Conservation (phyloP, 1,140 invertebrate species). For the Bombus impatiens region DNA sequence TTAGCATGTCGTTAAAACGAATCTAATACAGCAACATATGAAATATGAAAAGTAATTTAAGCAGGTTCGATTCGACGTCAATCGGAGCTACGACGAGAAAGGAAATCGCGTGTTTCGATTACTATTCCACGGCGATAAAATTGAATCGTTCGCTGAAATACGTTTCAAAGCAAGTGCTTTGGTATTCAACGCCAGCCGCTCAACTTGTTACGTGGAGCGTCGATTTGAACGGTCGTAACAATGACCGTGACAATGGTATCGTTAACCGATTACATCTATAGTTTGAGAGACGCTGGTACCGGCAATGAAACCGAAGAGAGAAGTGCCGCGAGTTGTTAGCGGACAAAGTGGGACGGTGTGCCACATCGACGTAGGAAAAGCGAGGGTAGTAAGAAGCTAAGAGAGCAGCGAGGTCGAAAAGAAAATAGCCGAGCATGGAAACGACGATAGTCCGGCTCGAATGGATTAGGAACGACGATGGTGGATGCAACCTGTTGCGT, state of each 20-base stretch:
- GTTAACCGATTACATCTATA: neutral
- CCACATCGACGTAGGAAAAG: conserved; percentile 74
- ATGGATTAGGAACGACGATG: conserved; percentile 54
- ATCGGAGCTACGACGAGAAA: neutral
- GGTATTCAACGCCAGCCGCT: neutral
- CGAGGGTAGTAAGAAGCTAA: conserved; percentile 53
- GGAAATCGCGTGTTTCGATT: neutral
- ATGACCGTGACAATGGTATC: conserved; percentile 15
- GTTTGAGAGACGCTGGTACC: conserved; percentile 40
- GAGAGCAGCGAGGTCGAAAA: conserved; percentile 46
- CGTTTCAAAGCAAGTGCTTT: neutral
- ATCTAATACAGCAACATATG: no score
- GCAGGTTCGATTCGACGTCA: no score
- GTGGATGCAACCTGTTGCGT: conserved; percentile 27
- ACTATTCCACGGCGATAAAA: neutral
- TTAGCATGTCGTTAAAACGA: no score
- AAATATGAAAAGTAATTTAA: no score
- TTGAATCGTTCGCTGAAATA: neutral
- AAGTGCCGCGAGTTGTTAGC: conserved; percentile 47
- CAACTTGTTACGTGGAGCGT: neutral
- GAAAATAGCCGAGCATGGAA: conserved; percentile 45
- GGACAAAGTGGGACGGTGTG: conserved; percentile 74
- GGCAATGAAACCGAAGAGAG: conserved; percentile 58
- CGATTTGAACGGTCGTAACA: conserved; percentile 20
- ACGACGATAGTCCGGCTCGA: conserved; percentile 16